phyloP scores from a whole-genome alignment of 2,888 invertebrate genomes.

The Brachypterus glaber region DNA sequence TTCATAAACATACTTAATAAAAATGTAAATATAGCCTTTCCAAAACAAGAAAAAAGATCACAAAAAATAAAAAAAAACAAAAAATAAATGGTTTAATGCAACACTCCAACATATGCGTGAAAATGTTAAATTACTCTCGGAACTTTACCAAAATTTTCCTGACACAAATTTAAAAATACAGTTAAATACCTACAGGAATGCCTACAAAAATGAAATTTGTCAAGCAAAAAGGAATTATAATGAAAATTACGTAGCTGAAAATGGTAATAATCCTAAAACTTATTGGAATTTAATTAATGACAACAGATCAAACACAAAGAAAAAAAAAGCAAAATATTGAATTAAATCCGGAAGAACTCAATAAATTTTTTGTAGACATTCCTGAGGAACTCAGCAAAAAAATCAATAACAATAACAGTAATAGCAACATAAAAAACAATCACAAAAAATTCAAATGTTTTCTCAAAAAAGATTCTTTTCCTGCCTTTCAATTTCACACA shows the following conservation, averaged over 20 bases:
- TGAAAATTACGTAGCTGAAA: neutral
- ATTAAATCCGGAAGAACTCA: neutral
- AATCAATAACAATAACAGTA: no score
- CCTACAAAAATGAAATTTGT: neutral
- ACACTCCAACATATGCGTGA: neutral
- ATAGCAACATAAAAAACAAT: no score
- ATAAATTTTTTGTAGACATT: neutral
- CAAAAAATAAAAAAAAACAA: neutral
- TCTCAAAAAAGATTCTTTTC: neutral
- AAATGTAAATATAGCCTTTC: neutral
- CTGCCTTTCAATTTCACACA: neutral
- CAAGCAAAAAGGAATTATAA: neutral
- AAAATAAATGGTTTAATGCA: neutral
- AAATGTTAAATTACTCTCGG: neutral
- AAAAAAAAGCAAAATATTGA: neutral
- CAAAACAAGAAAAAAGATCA: neutral
- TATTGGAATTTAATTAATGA: neutral
- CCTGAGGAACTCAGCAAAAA: no score
- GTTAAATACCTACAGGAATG: neutral
- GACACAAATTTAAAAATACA: neutral
- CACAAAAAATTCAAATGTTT: no score
- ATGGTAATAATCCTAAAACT: neutral
- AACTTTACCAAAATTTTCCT: neutral
- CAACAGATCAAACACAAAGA: neutral
- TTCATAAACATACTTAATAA: no score